These are phyloP conservation scores for Baronia brevicornis DNA, from an alignment of 2,888 invertebrate genomes.

Conservation along the genomic window DNA sequence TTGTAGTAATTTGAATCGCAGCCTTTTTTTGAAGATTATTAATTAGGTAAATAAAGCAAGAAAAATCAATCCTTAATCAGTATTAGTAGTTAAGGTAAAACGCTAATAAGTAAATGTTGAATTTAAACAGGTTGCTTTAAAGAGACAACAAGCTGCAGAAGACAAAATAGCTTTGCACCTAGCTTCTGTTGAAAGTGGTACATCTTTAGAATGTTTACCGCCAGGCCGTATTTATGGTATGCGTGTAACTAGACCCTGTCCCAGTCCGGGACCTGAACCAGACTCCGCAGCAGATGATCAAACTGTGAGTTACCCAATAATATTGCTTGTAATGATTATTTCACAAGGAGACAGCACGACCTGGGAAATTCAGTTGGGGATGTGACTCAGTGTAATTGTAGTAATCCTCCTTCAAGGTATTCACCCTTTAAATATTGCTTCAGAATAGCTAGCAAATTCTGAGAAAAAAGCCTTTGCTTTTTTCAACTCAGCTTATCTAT, in stretches of 20 bases:
- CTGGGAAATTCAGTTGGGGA: no score
- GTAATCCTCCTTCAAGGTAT: no score
- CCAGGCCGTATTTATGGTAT: constrained; percentile 94
- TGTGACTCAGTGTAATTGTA: no score
- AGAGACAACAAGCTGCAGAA: constrained; percentile 97
- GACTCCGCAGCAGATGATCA: constrained; percentile 61
- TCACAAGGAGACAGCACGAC: neutral
- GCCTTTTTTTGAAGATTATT: no score
- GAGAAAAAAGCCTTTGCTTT: no score
- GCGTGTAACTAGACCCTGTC: constrained; percentile 85
- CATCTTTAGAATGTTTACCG: constrained; percentile 81
- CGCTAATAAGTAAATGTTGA: neutral
- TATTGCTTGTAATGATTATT: neutral
- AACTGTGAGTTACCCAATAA: constrained; percentile 45
- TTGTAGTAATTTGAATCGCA: no score
- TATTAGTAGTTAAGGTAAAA: neutral
- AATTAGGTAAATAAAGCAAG: no score
- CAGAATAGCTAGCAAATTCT: no score
- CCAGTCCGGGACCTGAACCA: constrained; percentile 62
- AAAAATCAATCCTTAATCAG: no score
- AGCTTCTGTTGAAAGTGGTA: constrained; percentile 79
- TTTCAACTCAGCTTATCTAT: no score
- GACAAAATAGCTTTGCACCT: constrained; percentile 96
- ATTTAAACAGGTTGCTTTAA: constrained; percentile 86
- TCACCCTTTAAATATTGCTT: no score